These are phyloP conservation scores for Paralvinella palmiformis DNA, from an alignment of 1,140 invertebrate species.

Conservation along the genomic window DNA sequence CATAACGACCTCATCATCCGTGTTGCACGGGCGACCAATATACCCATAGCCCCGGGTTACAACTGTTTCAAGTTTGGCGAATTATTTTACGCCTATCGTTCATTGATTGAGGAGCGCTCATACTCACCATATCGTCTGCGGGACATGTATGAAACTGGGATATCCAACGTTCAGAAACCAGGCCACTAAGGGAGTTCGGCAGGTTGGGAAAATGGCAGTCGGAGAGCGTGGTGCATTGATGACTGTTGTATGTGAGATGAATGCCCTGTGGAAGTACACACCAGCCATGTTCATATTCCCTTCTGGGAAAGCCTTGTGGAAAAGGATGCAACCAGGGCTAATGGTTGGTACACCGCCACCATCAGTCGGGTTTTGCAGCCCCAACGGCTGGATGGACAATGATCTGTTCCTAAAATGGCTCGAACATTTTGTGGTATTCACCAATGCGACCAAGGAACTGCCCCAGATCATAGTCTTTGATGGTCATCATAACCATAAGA, in stretches of 20 bases:
- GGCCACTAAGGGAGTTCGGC: conserved; percentile 6
- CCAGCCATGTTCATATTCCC: conserved; percentile 5
- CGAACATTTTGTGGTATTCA: background rate
- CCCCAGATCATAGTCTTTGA: background rate
- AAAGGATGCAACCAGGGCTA: background rate
- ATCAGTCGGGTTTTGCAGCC: background rate
- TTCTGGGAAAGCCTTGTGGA: no score
- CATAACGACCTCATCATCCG: no score
- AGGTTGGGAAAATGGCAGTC: conserved; percentile 4
- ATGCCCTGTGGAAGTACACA: background rate
- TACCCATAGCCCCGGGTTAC: no score
- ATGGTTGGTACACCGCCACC: conserved; percentile 12
- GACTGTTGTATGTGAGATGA: background rate
- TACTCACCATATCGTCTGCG: background rate
- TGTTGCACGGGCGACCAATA: no score
- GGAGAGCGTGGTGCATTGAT: background rate
- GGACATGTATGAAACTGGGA: background rate
- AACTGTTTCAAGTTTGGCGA: no score
- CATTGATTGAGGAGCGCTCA: background rate
- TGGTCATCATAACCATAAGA: background rate
- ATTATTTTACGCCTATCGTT: background rate
- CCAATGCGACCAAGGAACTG: background rate
- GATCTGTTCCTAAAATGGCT: background rate
- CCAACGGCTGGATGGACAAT: background rate
- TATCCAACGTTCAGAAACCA: background rate